Evolutionary conservation across 2,113 vertebrate species (phyloP).

Genomic region (Zapornia atra): DNA sequence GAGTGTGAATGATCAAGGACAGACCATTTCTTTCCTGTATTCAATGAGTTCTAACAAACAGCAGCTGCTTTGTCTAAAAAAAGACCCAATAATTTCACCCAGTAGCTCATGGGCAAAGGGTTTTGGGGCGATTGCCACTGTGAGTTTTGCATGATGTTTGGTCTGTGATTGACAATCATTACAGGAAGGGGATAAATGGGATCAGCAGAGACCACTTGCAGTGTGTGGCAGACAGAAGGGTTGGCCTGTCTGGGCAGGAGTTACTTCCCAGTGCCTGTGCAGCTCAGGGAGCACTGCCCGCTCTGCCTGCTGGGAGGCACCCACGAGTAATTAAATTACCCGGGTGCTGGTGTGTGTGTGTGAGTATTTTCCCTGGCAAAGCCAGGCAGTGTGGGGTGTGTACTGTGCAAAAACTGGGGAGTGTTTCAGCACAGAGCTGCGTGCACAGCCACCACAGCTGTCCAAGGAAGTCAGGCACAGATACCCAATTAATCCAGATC

Average conservation of each 20-base stretch:
- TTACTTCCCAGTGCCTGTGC: background rate
- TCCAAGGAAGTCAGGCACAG: background rate
- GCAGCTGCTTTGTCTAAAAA: background rate
- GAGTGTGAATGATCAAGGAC: background rate
- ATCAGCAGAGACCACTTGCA: background rate
- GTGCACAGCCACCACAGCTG: background rate
- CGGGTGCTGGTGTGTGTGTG: background rate
- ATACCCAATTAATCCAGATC: too few relatives aligned
- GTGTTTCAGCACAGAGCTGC: background rate
- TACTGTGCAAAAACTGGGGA: background rate
- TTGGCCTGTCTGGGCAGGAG: background rate
- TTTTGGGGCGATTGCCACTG: rapidly evolving
- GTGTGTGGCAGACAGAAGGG: background rate
- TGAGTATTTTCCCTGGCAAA: background rate
- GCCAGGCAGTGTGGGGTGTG: background rate
- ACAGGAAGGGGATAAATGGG: background rate
- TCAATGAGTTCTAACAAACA: background rate
- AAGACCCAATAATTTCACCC: rapidly evolving
- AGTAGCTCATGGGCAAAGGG: background rate
- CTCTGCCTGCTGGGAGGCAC: background rate
- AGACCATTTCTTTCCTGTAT: background rate
- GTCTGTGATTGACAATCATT: background rate
- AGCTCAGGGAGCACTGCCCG: background rate
- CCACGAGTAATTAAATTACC: background rate
- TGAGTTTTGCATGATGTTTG: background rate